Evolutionary conservation across 2,113 vertebrate species (phyloP).

Genomic region (Pitta sordida): DNA sequence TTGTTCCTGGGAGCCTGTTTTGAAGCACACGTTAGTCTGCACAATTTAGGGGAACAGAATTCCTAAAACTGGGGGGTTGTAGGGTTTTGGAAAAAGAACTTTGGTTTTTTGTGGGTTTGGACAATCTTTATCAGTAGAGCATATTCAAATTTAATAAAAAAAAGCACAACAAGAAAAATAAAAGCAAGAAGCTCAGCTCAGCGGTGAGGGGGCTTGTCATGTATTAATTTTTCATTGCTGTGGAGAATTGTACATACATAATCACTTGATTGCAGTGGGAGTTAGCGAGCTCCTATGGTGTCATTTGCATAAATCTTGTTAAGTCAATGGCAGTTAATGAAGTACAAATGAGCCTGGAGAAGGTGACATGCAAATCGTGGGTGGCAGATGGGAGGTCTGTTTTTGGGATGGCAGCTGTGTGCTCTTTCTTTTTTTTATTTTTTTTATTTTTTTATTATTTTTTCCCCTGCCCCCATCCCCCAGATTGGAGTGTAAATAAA

Average conservation of each 20-base stretch:
- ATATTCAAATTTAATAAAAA: neutral
- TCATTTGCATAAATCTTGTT: constrained; percentile 90
- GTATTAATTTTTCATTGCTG: constrained; percentile 84
- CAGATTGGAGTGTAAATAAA: constrained; percentile 43
- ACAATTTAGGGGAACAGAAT: neutral
- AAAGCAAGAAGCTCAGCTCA: constrained; percentile 65
- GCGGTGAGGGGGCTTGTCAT: constrained; percentile 76
- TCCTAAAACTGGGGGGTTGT: neutral
- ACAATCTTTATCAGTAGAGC: constrained; percentile 4
- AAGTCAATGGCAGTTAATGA: constrained; percentile 91
- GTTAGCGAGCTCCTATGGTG: constrained; percentile 78
- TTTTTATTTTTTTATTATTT: neutral
- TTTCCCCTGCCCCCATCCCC: neutral
- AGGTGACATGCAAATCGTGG: constrained; percentile 85
- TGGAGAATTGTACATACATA: constrained; percentile 83
- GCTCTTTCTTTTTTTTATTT: constrained; percentile 26
- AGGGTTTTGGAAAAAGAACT: neutral
- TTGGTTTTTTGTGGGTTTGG: neutral
- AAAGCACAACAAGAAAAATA: constrained; percentile 67
- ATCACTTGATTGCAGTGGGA: constrained; percentile 86
- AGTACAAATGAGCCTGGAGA: constrained; percentile 88
- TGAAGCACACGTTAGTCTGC: neutral
- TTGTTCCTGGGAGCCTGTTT: neutral
- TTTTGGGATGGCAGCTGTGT: constrained; percentile 81
- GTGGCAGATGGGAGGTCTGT: constrained; percentile 90